Percentiles rank a stretch among this genome's conserved stretches.
Conservation (phyloP, 2,888 invertebrate genomes). For the Drosophila colorata region DNA sequence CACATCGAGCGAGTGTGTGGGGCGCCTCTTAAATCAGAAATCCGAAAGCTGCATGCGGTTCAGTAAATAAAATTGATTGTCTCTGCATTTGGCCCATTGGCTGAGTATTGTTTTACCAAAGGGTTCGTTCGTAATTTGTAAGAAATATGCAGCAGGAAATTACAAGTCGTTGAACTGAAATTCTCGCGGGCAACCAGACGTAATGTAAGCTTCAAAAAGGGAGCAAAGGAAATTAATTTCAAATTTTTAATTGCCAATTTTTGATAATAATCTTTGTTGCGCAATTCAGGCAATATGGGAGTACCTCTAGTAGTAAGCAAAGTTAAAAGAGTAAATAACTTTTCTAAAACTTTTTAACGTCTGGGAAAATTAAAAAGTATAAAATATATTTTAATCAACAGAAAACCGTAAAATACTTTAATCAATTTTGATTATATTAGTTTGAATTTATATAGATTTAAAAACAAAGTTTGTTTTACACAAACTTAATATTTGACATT, state of each 20-base stretch:
- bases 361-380: no score
- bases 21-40: conserved; percentile 65
- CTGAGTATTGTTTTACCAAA: conserved; percentile 43
- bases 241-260: conserved; percentile 33
- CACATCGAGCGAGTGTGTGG: conserved; percentile 28
- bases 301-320: no score
- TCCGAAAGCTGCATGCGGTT: conserved; percentile 43
- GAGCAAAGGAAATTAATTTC: conserved; percentile 26
- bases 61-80: conserved; percentile 42
- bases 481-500: no score
- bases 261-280: conserved; percentile 20
- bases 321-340: no score
- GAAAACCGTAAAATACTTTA: no score
- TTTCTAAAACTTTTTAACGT: no score
- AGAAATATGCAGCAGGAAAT: conserved; percentile 60
- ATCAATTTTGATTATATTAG: no score
- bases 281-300: not conserved
- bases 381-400: no score
- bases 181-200: not conserved
- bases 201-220: not conserved
- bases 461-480: no score
- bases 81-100: conserved; percentile 14
- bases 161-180: conserved; percentile 24
- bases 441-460: no score
- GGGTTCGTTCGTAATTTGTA: conserved; percentile 39